Conservation (phyloP, 2,113 vertebrate species). For the Pterocles gutturalis region DNA sequence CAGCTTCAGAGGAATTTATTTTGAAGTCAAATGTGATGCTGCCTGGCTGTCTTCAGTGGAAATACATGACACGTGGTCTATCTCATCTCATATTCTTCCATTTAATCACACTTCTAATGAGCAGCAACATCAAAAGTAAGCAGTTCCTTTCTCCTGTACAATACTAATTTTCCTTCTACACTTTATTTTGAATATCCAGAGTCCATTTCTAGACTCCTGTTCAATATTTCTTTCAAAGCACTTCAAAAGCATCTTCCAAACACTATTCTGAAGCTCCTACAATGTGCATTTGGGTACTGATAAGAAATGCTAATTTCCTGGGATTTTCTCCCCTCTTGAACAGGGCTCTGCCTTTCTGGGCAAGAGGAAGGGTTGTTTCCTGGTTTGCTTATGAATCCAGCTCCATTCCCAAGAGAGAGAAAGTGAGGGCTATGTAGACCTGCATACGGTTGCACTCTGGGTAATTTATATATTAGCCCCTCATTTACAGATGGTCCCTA, state of each 20-base stretch:
- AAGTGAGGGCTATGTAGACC: neutral
- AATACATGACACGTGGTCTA: neutral
- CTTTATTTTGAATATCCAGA: neutral
- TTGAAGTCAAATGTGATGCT: neutral
- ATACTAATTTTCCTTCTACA: neutral
- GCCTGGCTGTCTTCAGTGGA: neutral
- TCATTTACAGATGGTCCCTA: neutral
- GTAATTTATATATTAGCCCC: neutral
- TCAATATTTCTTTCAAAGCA: neutral
- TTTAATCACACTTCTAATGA: constrained; percentile 14
- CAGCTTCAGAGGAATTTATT: neutral
- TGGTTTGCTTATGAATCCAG: neutral
- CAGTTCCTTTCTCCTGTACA: neutral
- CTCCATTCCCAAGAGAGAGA: neutral
- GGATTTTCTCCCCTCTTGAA: neutral
- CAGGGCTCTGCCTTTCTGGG: neutral
- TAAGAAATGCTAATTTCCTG: neutral
- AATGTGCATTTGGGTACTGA: neutral
- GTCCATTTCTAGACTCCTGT: neutral
- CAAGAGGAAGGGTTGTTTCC: neutral
- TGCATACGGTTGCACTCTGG: neutral
- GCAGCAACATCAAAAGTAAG: constrained; percentile 5
- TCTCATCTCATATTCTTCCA: neutral
- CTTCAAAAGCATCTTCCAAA: neutral
- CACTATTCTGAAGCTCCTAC: neutral